phyloP scores from a whole-genome alignment of 2,797 vertebrate genomes.

The Crocodylus rhombifer region DNA sequence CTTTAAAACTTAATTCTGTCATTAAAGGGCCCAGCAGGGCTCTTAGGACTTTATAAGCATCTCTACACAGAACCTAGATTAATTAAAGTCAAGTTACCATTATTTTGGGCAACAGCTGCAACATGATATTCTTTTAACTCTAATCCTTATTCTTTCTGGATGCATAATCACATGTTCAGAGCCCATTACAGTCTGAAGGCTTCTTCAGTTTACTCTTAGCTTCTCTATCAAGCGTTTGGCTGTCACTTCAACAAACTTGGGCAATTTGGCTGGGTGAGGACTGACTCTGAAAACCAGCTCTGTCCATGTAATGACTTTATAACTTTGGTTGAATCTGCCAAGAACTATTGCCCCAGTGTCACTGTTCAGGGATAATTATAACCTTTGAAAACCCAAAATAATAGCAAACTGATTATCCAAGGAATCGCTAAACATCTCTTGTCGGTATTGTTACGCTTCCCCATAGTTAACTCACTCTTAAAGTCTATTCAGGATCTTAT shows the following conservation, averaged over 20 bases:
- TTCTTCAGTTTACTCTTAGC: neutral
- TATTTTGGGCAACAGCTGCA: neutral
- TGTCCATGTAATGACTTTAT: neutral
- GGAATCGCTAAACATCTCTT: too few species aligned
- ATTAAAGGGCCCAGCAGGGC: neutral
- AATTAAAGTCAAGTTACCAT: neutral
- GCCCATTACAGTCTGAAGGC: neutral
- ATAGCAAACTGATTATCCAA: too few species aligned
- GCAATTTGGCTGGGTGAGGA: neutral
- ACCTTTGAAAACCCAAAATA: too few species aligned
- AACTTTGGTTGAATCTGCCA: neutral
- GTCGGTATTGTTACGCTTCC: neutral
- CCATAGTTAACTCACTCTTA: neutral
- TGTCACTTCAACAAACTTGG: neutral
- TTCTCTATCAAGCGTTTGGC: neutral
- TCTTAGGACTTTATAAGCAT: neutral
- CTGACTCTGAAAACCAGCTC: neutral
- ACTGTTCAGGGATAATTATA: too few species aligned
- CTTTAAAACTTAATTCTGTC: too few species aligned
- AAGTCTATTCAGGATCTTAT: neutral
- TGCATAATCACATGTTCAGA: rapidly evolving
- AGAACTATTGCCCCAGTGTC: neutral
- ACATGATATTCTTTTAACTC: neutral
- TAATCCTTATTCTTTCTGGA: neutral
- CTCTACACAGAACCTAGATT: neutral